Evolutionary conservation across 2,888 invertebrate genomes (phyloP).

Genomic region (Chloromyia formosa): DNA sequence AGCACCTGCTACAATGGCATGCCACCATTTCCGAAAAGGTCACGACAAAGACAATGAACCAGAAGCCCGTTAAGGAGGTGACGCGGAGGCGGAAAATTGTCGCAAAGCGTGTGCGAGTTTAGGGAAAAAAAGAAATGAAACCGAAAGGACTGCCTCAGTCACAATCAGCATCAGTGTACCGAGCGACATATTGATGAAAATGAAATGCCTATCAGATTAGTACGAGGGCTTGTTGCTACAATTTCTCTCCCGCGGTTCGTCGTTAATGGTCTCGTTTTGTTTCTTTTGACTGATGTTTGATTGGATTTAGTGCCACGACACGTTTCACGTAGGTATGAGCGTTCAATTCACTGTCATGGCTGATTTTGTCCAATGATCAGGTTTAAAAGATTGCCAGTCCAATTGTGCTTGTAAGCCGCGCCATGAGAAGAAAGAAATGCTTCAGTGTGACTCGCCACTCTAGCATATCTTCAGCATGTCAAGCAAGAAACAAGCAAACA

Average conservation of each 20-base stretch:
- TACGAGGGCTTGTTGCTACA: conserved; percentile 30
- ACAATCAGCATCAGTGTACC: conserved; percentile 1
- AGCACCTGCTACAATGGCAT: background rate
- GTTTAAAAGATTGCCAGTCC: conserved; percentile 19
- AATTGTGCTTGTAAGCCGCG: background rate
- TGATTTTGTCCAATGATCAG: conserved; percentile 21
- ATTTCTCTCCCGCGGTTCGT: conserved; percentile 33
- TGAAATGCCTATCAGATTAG: conserved; percentile 30
- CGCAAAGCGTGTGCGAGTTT: background rate
- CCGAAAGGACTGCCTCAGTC: conserved; percentile 17
- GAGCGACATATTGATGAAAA: conserved; percentile 35
- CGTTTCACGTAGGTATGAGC: conserved; percentile 22
- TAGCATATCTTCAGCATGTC: conserved; percentile 15
- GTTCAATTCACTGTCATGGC: conserved; percentile 9
- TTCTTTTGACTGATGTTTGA: conserved; percentile 34
- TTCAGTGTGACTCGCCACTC: background rate
- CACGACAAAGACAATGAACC: conserved; percentile 29
- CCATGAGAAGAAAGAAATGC: too few species aligned
- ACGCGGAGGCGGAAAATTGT: conserved; percentile 18
- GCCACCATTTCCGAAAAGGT: conserved; percentile 5
- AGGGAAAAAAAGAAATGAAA: conserved; percentile 17
- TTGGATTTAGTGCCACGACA: conserved; percentile 20
- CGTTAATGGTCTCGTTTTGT: conserved; percentile 14
- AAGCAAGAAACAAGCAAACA: background rate
- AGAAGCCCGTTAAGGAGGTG: background rate